phyloP scores from a whole-genome alignment of 1,140 invertebrate species.

The Microplitis mediator region DNA sequence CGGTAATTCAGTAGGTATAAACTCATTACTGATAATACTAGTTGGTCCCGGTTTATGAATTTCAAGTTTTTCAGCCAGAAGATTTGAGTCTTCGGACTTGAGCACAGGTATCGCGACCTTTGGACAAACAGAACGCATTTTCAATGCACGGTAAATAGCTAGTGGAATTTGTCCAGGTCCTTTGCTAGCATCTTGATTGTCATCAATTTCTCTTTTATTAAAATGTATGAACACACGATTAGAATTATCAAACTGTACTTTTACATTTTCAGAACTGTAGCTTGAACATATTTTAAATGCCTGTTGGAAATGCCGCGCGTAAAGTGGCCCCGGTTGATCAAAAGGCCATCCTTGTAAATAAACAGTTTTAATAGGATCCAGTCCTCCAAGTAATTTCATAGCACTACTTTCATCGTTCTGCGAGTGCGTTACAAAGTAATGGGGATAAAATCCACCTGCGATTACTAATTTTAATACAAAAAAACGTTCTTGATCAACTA shows the following conservation, averaged over 20 bases:
- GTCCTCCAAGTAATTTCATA: constrained; percentile 68
- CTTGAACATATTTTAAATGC: constrained; percentile 57
- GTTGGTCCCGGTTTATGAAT: neutral
- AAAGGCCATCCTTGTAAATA: constrained; percentile 73
- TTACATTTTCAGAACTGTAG: constrained; percentile 56
- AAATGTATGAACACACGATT: constrained; percentile 70
- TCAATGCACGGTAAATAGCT: constrained; percentile 80
- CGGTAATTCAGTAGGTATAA: neutral
- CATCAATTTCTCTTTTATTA: constrained; percentile 43
- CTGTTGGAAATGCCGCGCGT: constrained; percentile 67
- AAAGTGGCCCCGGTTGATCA: constrained; percentile 76
- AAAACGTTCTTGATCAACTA: constrained; percentile 60
- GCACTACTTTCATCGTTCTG: constrained; percentile 67
- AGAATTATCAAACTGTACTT: constrained; percentile 68
- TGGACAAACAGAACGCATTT: constrained; percentile 67
- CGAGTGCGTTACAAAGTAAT: constrained; percentile 74
- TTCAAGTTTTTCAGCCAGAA: constrained; percentile 24
- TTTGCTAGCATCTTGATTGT: constrained; percentile 37
- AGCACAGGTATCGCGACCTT: constrained; percentile 63
- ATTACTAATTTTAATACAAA: constrained; percentile 70
- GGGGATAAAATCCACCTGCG: constrained; percentile 82
- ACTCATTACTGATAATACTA: neutral
- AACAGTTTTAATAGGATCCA: constrained; percentile 79
- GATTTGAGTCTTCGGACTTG: constrained; percentile 37
- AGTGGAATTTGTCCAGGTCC: constrained; percentile 69